Evolutionary conservation across 2,797 vertebrate genomes (phyloP).

Genomic region (Mormyrus proboscirostris): DNA sequence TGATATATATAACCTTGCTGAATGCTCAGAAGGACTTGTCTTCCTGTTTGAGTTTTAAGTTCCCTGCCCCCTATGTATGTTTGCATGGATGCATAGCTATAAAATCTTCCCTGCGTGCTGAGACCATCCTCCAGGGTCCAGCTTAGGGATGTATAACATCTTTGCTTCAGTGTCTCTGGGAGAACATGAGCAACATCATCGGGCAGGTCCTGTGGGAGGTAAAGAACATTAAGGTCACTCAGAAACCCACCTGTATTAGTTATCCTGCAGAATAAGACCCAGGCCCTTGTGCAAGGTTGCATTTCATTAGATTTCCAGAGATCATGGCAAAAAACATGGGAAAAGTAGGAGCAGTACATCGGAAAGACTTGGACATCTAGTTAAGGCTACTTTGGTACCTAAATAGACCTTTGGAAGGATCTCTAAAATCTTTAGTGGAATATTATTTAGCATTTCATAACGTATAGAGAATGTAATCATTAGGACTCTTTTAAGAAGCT

Average conservation of each 20-base stretch:
- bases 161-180: not conserved
- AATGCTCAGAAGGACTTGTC: not conserved
- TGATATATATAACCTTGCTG: not conserved
- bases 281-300: not conserved
- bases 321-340: not conserved
- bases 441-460: too few relatives aligned
- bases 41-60: not conserved
- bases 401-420: not conserved
- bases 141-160: not conserved
- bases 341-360: not conserved
- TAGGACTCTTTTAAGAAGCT: too few relatives aligned
- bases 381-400: not conserved
- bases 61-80: not conserved
- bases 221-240: not conserved
- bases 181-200: not conserved
- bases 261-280: not conserved
- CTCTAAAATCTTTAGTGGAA: not conserved
- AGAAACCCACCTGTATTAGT: not conserved
- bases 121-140: not conserved
- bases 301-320: not conserved
- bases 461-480: too few relatives aligned
- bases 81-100: not conserved
- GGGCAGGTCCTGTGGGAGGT: not conserved
- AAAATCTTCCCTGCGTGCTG: not conserved
- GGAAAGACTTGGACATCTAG: not conserved